phyloP scores from a whole-genome alignment of 53 echinoderm and acorn worm genomes.

The Astropecten irregularis region DNA sequence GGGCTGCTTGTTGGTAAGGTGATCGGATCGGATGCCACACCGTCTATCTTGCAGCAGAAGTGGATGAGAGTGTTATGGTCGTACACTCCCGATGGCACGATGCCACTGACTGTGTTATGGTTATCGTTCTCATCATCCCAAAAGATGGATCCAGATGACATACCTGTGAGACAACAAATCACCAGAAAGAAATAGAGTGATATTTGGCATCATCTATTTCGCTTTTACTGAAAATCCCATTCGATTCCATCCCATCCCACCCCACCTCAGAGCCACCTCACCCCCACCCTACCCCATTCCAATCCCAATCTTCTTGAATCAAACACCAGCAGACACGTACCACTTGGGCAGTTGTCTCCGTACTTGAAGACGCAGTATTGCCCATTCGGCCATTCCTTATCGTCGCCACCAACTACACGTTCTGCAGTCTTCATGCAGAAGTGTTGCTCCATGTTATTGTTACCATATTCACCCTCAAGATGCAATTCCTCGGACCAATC shows the following conservation, averaged over 20 bases:
- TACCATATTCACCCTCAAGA: too few species aligned
- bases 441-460: too few species aligned
- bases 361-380: conserved; percentile 67
- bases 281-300: too few species aligned
- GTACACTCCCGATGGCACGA: conserved; percentile 51
- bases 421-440: conserved; percentile 70
- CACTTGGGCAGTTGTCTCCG: conserved; percentile 39
- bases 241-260: too few species aligned
- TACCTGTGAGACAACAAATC: too few species aligned
- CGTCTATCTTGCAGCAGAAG: conserved; percentile 64
- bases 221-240: too few species aligned
- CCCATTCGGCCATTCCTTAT: conserved; percentile 60
- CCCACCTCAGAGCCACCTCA: too few species aligned
- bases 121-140: conserved; percentile 55
- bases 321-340: too few species aligned
- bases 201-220: too few species aligned
- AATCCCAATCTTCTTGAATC: too few species aligned
- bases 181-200: too few species aligned
- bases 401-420: not conserved
- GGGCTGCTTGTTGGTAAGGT: conserved; percentile 49
- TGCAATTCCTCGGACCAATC: too few species aligned
- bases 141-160: conserved; percentile 31
- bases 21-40: conserved; percentile 54
- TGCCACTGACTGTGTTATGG: conserved; percentile 43
- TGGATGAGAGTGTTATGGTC: conserved; percentile 56